Evolutionary conservation across 1,140 invertebrate genomes (phyloP), one percentile per base, ranked within the genome.

Genomic region (Metopolophium dirhodum): DNA sequence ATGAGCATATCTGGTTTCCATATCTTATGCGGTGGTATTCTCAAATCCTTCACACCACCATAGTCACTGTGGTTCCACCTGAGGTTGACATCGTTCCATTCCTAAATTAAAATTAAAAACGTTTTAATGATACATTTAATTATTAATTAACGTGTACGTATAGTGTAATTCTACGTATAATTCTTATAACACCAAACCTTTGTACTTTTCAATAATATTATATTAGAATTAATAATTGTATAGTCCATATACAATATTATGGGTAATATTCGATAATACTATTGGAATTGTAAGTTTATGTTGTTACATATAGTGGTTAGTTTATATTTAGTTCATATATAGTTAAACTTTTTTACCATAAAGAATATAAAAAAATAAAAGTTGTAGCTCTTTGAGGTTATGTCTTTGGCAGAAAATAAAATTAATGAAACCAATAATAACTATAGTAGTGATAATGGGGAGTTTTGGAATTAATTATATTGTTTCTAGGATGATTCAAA

Each of bases 1-100:
- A 99, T 99, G 95, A 99, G 98, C 94, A 99, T 98, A 96, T 99
- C 99, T 94, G 99, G 99, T 96, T 99, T 99, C 99, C 99, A 99
- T 95, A 99, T 97, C 95, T 98, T 97, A 95, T 98, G 97, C 93
- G 98, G 98, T 94, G 99, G 98, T 96, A 99, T 99, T 95, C 99
- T 96, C 94, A 99, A 97, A 95, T 99, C 98, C 95, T 97, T 97
- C n/a, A 99, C 98, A 92, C 98, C 98, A 85, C 98, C 99, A 95
- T 98, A 99, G 95, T 99, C 98, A 93, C 97, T 97, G 94, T 97
- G 97, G 96, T 99, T 99, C 99, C 99, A 99, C 95, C 97, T 97
- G 95, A 99, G 96, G 96, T 99, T 99, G 96, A 98, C 98, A 95
- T 99, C 99, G 95, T 98, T 99, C 99, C 99, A 99, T 96, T 99